Evolutionary conservation across 2,113 vertebrate species (phyloP), one percentile per base, ranked within the genome.

Genomic region (Scophthalmus maximus): DNA sequence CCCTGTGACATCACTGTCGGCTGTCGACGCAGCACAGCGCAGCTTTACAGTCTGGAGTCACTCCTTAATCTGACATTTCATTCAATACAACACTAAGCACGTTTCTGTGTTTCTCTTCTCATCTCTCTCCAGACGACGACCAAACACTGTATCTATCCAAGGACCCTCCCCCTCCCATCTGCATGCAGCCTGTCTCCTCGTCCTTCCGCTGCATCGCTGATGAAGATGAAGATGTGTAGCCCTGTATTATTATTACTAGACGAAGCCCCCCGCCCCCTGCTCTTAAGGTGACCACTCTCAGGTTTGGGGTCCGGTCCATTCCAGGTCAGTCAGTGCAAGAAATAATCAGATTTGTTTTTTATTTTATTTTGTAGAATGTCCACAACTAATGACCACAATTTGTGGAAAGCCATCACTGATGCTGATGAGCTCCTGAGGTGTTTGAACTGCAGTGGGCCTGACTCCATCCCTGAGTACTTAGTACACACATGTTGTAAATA

Each of bases 181-280:
- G 91, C 90, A 92, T 91, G 91, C 90, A 79, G 87, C 90, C 89
- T 51, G 42, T 27, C 65, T 75, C 58, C 75, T 55, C n/a, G n/a
- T 67, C 42, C 42, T 18, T 46, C 42, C 42, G n/a, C 18, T n/a
- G 49, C 78, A 82, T 83, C 84, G 57, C 60, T 34, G 55, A 75
- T 68, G 70, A 88, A 42, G 79, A 87, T 60, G 67, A 87, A 65
- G 79, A 83, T 72, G 78, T 71, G 67, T 90, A 81, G 76, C 83
- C 76, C 79, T 78, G 66, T 88, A 86, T 83, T 82, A 79, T 60
- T 80, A 73, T 59, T 55, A 69, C 60, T 88, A 85, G 65, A 78
- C 80, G 36, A 87, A 81, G 44, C 81, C 73, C 67, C 63, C 63
- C 65, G 68, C 63, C 52, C 64, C 66, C 73, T 36, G 59, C 47